Evolutionary conservation across 2,888 invertebrate genomes (phyloP), one percentile per base, ranked within the genome.

Genomic region (Allygus modestus): DNA sequence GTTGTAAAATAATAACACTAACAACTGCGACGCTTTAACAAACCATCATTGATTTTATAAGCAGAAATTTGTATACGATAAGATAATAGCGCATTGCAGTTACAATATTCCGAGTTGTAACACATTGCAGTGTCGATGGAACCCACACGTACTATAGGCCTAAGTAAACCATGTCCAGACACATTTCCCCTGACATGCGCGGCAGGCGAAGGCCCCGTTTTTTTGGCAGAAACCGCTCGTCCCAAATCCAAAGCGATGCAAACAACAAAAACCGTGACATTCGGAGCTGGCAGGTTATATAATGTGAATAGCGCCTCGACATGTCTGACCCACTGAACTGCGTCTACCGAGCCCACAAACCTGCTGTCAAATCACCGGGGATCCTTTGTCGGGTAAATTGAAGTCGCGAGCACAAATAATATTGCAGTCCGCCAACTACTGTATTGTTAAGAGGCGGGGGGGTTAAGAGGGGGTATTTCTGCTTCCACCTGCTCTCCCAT

Each of bases 261-360:
- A 65, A 65, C 65, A 65, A 65, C 65, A 65, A 65, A 65, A 65
- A 65, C 65, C 65, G 65, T 65, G 65, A 65, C 28, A 65, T 65
- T 65, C 31, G 31, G 23, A 54, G 54, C 20, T 23, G 54, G 23
- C 54, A 54, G 28, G 65, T 65, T 65, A 65, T 65, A 65, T 65
- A 65, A 65, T 15, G 31, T 65, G 65, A 65, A 65, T 65, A 65
- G 65, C 26, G 65, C 65, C 26, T 17, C 31, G 31, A 54, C 20
- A 20, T 54, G 5, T 54, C 65, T 65, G 65, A 65, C 65, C 65
- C 65, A 65, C 65, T 65, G 65, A 31, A 65, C 65, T 17, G 65
- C 15, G 51, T 51, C 15, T 17, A 51, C 51, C 4, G n/a, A 9
- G 15, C 51, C 51, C 37, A 11, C 37, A 37, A 7, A 37, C 7